A percentile compares a stretch with the other conserved stretches of the same genome.
Conservation (phyloP, 1,140 invertebrate species). For the Drosophila persimilis region DNA sequence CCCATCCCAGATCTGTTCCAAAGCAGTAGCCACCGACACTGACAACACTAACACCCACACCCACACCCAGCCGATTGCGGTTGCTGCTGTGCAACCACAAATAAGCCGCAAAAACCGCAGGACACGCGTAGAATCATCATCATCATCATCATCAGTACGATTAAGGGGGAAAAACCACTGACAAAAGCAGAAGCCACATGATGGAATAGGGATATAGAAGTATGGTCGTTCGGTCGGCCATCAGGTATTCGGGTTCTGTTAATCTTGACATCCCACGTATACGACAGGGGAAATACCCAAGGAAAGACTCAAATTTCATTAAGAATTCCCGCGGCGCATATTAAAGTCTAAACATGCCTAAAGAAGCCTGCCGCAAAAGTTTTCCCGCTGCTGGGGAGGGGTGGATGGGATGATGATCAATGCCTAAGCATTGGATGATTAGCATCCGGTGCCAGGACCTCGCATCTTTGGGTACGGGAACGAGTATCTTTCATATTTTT, state of each 20-base stretch:
- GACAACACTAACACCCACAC: constrained; percentile 23
- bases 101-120: constrained; percentile 70
- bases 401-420: constrained; percentile 22
- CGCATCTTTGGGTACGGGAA: too few species aligned
- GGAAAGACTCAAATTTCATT: constrained; percentile 60
- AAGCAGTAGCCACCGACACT: constrained; percentile 10
- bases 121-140: constrained; percentile 64
- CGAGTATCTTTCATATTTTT: background rate
- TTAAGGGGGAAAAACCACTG: constrained; percentile 48
- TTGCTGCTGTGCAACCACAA: constrained; percentile 58
- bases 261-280: constrained; percentile 19
- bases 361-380: constrained; percentile 49
- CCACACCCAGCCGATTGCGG: constrained; percentile 48
- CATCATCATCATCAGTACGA: constrained; percentile 24
- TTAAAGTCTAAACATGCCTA: constrained; percentile 82
- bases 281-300: constrained; percentile 52
- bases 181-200: constrained; percentile 33
- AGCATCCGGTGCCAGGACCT: constrained; percentile 65
- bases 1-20: background rate
- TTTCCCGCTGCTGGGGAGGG: constrained; percentile 31
- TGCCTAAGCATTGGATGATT: constrained; percentile 67
- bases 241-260: constrained; percentile 44
- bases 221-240: constrained; percentile 1
- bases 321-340: constrained; percentile 78
- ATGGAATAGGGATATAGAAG: background rate